Conservation (phyloP, 1,140 invertebrate genomes). For the Bradysia coprophila region DNA sequence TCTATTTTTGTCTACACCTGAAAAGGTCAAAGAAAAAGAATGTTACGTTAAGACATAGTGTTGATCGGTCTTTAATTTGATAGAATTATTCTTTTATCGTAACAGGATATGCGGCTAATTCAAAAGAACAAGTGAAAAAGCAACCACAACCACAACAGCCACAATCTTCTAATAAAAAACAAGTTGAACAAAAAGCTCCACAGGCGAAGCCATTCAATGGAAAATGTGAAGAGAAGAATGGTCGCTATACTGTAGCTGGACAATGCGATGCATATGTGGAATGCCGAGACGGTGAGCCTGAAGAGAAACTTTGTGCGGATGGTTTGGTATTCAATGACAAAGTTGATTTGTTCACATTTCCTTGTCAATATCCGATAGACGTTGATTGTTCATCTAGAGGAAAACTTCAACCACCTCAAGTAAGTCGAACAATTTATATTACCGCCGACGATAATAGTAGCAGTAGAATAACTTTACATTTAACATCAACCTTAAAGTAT, state of each 20-base stretch:
- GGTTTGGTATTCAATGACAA: slow-evolving; percentile 67
- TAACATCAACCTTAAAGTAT: background rate
- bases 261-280: slow-evolving; percentile 55
- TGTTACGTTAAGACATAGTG: too few relatives aligned
- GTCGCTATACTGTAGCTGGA: slow-evolving; percentile 39
- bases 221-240: slow-evolving; percentile 40
- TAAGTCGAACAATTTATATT: slow-evolving; percentile 2
- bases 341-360: slow-evolving; percentile 44
- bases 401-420: slow-evolving; percentile 27
- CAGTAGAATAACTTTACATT: too few relatives aligned
- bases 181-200: background rate
- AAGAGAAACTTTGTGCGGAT: slow-evolving; percentile 64
- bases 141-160: too few relatives aligned
- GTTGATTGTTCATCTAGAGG: slow-evolving; percentile 53
- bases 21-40: too few relatives aligned
- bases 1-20: too few relatives aligned
- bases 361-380: slow-evolving; percentile 68
- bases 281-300: slow-evolving; percentile 45
- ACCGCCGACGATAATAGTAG: too few relatives aligned
- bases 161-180: too few relatives aligned
- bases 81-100: too few relatives aligned
- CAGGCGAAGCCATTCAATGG: slow-evolving; percentile 1
- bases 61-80: too few relatives aligned
- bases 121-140: too few relatives aligned
- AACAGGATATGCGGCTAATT: too few relatives aligned